Evolutionary conservation across 2,113 vertebrate species (phyloP), one percentile per base, ranked within the genome.

Genomic region (Gavialis gangeticus): DNA sequence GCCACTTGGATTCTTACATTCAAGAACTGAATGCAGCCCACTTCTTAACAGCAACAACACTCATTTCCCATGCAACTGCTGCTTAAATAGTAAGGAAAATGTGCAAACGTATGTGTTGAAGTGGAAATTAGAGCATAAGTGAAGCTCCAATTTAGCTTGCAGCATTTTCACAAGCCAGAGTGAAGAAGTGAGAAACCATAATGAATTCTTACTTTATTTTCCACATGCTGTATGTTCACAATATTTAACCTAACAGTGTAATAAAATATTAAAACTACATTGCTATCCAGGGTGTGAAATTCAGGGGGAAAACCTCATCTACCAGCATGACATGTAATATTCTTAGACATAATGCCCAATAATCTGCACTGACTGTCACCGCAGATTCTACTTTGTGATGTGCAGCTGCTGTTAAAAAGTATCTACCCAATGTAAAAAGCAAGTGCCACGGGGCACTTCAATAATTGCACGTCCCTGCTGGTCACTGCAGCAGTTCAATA

Each of bases 181-280:
- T 89, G 88, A 91, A 59, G 78, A 88, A 95, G 89, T 91, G 93
- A 79, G 76, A 91, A 94, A 89, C 88, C 95, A 90, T 81, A 89
- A 92, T 88, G 96, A 95, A 94, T 88, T 96, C 95, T 92, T 62
- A 25, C 3, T 96, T 95, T 93, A 89, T 97, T 94, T 97, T 91
- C 90, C 94, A 86, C 85, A 96, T 91, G 94, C 93, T 95, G 84
- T 25, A 86, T 76, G 94, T 90, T 96, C 85, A 24, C 91, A 83
- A 75, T 79, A 85, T 96, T 96, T 82, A 92, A 96, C 95, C 92
- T 84, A 96, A 95, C 66, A 81, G 87, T 3, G 0, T 6, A 66
- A 95, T 97, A 86, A 97, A 97, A 96, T 97, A 97, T 97, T 97
- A 77, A 46, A 97, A 75, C 18, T 13, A 84, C 75, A 78, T 78